These are phyloP conservation scores for Drosophila kanapiae DNA, from an alignment of 1,140 invertebrate genomes.

Conservation along the genomic window DNA sequence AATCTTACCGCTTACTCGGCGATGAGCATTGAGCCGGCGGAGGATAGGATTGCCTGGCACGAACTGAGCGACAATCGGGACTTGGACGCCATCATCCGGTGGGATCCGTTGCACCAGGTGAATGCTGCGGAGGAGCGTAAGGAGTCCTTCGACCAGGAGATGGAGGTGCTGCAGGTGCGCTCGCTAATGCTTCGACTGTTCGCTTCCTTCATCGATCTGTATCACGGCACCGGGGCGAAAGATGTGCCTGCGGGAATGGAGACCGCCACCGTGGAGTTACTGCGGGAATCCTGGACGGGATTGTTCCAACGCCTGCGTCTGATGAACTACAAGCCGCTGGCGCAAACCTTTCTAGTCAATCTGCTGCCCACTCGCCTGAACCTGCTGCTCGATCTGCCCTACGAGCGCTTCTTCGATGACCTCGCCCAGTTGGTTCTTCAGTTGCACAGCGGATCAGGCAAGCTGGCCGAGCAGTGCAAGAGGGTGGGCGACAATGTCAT, in stretches of 20 bases:
- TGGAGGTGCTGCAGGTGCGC: conserved; percentile 77
- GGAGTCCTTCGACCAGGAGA: conserved; percentile 82
- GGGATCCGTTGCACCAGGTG: conserved; percentile 86
- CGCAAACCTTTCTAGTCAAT: conserved; percentile 85
- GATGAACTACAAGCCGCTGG: conserved; percentile 77
- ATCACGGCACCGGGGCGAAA: conserved; percentile 55
- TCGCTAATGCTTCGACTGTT: conserved; percentile 72
- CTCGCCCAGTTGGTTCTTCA: conserved; percentile 72
- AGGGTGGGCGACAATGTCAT: conserved; percentile 67
- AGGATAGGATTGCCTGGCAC: conserved; percentile 86
- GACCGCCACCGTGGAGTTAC: conserved; percentile 61
- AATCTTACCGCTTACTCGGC: conserved; percentile 75
- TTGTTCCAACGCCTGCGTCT: conserved; percentile 72
- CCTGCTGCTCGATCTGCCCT: conserved; percentile 74
- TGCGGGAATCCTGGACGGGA: conserved; percentile 75
- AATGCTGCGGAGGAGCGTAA: conserved; percentile 61
- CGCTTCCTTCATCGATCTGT: conserved; percentile 77
- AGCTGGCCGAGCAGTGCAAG: conserved; percentile 64
- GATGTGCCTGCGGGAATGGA: conserved; percentile 19
- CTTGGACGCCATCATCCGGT: conserved; percentile 87
- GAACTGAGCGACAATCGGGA: conserved; percentile 88
- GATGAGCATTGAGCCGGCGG: conserved; percentile 85
- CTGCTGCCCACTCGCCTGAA: conserved; percentile 80
- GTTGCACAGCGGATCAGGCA: conserved; percentile 53
- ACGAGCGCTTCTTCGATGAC: conserved; percentile 78